These are phyloP conservation scores for Bembecia ichneumoniformis DNA, from an alignment of 2,888 invertebrate species.

Conservation along the genomic window DNA sequence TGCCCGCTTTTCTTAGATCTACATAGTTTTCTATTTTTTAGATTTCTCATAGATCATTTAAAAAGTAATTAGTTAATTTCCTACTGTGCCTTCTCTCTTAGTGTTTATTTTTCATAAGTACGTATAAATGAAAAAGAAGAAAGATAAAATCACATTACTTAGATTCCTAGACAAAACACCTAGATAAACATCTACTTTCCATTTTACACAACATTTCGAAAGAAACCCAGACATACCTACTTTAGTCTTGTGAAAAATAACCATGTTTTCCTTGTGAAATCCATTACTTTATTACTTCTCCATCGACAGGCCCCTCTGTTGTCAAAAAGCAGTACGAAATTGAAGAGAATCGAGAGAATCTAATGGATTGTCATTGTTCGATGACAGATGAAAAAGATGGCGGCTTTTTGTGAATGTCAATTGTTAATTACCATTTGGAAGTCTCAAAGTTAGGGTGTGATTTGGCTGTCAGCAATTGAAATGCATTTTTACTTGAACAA, in stretches of 20 bases:
- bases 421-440: slow-evolving; percentile 23
- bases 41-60: too few relatives aligned
- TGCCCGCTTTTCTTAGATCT: too few relatives aligned
- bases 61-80: too few relatives aligned
- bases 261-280: slow-evolving; percentile 13
- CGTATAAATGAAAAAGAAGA: too few relatives aligned
- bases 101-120: too few relatives aligned
- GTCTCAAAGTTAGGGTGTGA: slow-evolving; percentile 15
- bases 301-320: slow-evolving; percentile 4
- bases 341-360: slow-evolving; percentile 29
- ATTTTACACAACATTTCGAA: background rate
- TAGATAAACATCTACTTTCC: too few relatives aligned
- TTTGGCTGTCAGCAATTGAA: slow-evolving; percentile 12
- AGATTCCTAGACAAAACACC: too few relatives aligned
- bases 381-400: slow-evolving; percentile 23
- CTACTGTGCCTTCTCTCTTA: too few relatives aligned
- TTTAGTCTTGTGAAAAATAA: slow-evolving; percentile 15
- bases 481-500: background rate
- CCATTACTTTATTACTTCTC: slow-evolving; percentile 18
- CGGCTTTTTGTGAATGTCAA: slow-evolving; percentile 10
- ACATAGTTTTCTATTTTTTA: too few relatives aligned
- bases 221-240: background rate
- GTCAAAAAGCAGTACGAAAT: slow-evolving; percentile 14
- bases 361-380: slow-evolving; percentile 34
- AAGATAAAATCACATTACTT: too few relatives aligned